These are phyloP conservation scores for Pseudolaguvia tuberculata DNA, from an alignment of 2,113 vertebrate species.

Conservation along the genomic window DNA sequence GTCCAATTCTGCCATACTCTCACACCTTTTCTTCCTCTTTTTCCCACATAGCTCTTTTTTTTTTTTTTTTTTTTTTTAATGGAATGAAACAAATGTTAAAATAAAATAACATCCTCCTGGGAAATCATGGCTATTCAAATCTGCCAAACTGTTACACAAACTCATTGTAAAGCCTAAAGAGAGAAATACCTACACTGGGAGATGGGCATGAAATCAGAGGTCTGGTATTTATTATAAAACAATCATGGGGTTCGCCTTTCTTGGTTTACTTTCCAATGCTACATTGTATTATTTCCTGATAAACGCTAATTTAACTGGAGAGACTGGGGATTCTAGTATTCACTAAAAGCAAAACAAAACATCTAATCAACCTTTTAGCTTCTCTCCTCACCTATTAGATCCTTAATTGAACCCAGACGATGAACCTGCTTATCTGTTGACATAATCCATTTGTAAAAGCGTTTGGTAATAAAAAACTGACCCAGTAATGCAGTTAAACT, in stretches of 20 bases:
- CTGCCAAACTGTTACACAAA: slow-evolving; percentile 35
- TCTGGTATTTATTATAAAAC: too few relatives aligned
- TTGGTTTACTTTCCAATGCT: too few relatives aligned
- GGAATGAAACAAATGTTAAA: slow-evolving; percentile 66
- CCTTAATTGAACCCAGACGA: neutral
- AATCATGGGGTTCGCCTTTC: too few relatives aligned
- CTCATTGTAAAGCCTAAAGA: slow-evolving; percentile 12
- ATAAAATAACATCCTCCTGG: slow-evolving; percentile 57
- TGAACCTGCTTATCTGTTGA: neutral
- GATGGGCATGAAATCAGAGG: neutral
- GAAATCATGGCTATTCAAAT: slow-evolving; percentile 48
- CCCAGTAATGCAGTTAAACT: neutral
- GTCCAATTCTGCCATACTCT: slow-evolving; percentile 21
- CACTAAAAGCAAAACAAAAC: too few relatives aligned
- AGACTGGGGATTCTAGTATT: too few relatives aligned
- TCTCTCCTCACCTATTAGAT: neutral
- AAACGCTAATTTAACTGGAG: too few relatives aligned
- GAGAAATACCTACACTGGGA: too few relatives aligned
- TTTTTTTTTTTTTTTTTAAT: slow-evolving; percentile 65
- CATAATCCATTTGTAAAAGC: neutral
- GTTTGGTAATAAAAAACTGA: neutral
- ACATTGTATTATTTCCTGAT: too few relatives aligned
- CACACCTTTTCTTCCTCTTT: slow-evolving; percentile 27
- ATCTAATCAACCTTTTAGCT: neutral
- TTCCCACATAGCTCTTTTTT: slow-evolving; percentile 60